These are phyloP conservation scores for Oligia latruncula DNA, from an alignment of 2,888 invertebrate species.

Conservation along the genomic window DNA sequence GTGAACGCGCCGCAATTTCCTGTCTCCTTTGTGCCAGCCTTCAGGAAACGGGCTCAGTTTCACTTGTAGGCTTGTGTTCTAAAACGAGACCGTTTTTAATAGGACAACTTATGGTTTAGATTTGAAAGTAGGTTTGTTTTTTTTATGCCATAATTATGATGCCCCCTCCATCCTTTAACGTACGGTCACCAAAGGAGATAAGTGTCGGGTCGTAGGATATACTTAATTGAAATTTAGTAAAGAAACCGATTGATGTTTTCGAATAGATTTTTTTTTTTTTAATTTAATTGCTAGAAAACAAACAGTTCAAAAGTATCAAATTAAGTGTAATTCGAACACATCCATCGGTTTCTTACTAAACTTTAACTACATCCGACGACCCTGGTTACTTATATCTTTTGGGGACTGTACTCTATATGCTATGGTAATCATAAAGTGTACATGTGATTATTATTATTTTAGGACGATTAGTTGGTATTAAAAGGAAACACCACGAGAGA, in stretches of 20 bases:
- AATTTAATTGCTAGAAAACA: too few species aligned
- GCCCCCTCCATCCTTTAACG: background rate
- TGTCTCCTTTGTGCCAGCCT: slow-evolving; percentile 36
- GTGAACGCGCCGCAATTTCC: slow-evolving; percentile 46
- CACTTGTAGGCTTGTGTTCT: slow-evolving; percentile 25
- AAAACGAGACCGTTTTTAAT: slow-evolving; percentile 32
- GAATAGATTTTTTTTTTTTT: background rate
- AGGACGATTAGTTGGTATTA: too few species aligned
- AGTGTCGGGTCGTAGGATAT: background rate
- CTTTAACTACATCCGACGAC: too few species aligned
- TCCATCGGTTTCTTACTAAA: too few species aligned
- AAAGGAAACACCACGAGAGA: too few species aligned
- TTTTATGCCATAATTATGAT: background rate
- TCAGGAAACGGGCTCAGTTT: slow-evolving; percentile 46
- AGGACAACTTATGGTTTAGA: slow-evolving; percentile 36
- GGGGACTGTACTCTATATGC: too few species aligned
- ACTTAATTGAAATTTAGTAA: background rate
- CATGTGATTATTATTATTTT: too few species aligned
- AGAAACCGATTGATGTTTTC: background rate
- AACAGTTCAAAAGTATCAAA: too few species aligned
- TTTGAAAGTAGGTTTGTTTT: background rate
- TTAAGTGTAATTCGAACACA: too few species aligned
- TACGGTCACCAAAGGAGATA: too few species aligned
- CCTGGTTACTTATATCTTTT: too few species aligned
- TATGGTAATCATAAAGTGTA: too few species aligned